Percentiles rank a stretch among this genome's conserved stretches.
These are phyloP conservation scores for Oncopeltus fasciatus DNA, from an alignment of 1,140 invertebrate species.

Conservation along the genomic window DNA sequence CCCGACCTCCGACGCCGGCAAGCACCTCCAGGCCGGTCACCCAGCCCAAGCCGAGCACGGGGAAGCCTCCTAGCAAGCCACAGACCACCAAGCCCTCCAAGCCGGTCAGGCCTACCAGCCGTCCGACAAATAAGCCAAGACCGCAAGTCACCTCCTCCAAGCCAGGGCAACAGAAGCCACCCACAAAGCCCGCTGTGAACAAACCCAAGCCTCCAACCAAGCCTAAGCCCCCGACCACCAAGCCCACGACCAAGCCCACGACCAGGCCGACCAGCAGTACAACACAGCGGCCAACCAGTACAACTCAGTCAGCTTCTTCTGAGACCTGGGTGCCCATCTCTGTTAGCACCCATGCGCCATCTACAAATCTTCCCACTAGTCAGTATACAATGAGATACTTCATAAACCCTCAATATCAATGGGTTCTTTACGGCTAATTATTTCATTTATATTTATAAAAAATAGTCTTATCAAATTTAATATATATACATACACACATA, in stretches of 20 bases:
- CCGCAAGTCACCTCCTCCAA: background rate
- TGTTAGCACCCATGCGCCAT: constrained; percentile 22
- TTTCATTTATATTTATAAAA: no score
- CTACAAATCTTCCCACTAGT: background rate
- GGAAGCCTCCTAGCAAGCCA: background rate
- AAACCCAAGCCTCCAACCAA: constrained; percentile 29
- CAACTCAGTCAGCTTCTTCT: constrained; percentile 18
- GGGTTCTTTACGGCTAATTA: constrained; percentile 19
- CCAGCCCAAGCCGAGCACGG: background rate
- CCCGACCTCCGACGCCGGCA: background rate
- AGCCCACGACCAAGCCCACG: constrained; percentile 19
- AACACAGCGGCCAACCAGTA: constrained; percentile 23
- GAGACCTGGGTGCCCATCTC: constrained; percentile 24
- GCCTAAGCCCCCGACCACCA: constrained; percentile 13
- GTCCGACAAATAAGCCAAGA: background rate
- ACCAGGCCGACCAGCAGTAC: constrained; percentile 22
- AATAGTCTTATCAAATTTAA: no score
- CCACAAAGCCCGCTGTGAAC: background rate
- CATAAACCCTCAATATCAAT: background rate
- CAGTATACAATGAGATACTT: background rate
- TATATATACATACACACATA: no score
- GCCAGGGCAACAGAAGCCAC: background rate
- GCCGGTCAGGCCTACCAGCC: background rate
- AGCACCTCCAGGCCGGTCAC: background rate
- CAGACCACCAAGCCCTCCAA: background rate